These are phyloP conservation scores for Brachypalpus laphriformis DNA, from an alignment of 2,888 invertebrate genomes.

Conservation along the genomic window DNA sequence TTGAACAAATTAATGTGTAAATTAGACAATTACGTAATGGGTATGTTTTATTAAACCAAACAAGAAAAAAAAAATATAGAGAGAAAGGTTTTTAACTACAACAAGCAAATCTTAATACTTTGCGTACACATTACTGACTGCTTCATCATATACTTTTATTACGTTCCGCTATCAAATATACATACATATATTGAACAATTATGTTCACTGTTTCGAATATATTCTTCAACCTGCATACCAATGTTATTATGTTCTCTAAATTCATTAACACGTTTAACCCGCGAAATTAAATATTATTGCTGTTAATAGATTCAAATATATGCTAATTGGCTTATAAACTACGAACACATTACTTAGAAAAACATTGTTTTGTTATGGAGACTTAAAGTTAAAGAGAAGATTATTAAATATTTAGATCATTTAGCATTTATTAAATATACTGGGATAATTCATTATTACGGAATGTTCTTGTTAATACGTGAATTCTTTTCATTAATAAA, in stretches of 20 bases:
- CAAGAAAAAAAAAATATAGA: not conserved
- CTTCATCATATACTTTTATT: not conserved
- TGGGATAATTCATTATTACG: not conserved
- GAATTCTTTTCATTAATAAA: not conserved
- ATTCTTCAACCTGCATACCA: not conserved
- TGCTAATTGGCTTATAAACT: slow-evolving; percentile 49
- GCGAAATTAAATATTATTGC: slow-evolving; percentile 2
- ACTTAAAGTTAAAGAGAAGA: not conserved
- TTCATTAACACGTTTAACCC: slow-evolving; percentile 19
- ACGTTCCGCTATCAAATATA: not conserved
- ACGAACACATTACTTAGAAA: slow-evolving; percentile 66
- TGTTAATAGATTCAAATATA: slow-evolving; percentile 13
- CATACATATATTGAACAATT: not conserved
- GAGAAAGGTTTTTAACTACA: not conserved
- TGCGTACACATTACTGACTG: not conserved
- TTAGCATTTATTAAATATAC: slow-evolving; percentile 1
- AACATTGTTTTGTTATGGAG: not conserved
- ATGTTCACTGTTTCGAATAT: not conserved
- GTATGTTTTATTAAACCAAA: not conserved
- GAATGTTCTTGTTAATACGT: slow-evolving; percentile 28
- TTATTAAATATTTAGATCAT: slow-evolving; percentile 5
- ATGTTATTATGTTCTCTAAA: not conserved
- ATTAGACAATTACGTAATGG: not conserved
- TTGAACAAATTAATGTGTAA: too few relatives aligned
- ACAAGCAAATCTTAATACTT: not conserved